Percentiles rank a stretch among this genome's conserved stretches.
Evolutionary conservation across 2,888 invertebrate species (phyloP).

Genomic region (Hedya salicella): DNA sequence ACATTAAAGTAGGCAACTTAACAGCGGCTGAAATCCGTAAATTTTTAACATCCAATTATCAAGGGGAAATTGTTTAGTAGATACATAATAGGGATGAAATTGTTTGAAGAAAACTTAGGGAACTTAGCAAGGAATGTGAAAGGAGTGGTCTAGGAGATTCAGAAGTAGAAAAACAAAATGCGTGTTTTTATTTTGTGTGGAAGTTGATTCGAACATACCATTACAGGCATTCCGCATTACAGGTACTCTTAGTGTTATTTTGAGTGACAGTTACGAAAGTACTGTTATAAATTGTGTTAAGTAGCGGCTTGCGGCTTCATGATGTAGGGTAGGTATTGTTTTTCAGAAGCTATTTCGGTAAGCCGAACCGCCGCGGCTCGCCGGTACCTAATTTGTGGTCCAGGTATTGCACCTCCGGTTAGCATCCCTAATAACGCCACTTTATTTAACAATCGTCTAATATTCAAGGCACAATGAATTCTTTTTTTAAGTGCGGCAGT

Average conservation of each 20-base stretch:
- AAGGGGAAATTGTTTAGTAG: constrained; percentile 35
- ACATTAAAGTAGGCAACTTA: constrained; percentile 39
- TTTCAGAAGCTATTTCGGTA: constrained; percentile 26
- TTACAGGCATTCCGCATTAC: constrained; percentile 12
- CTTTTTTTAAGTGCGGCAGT: not conserved
- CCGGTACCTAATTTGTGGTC: constrained; percentile 22
- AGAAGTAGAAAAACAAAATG: not conserved
- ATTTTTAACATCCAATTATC: constrained; percentile 43
- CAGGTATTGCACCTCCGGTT: constrained; percentile 18
- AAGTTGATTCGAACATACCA: constrained; percentile 8
- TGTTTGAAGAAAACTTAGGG: constrained; percentile 23
- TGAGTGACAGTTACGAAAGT: constrained; percentile 12
- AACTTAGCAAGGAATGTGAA: constrained; percentile 20
- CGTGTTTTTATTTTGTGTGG: not conserved
- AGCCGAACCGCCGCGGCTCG: constrained; percentile 1
- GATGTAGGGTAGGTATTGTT: constrained; percentile 25
- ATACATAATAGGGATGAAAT: constrained; percentile 23
- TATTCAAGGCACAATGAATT: constrained; percentile 11
- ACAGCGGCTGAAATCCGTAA: constrained; percentile 35
- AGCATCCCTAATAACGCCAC: not conserved
- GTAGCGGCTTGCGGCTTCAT: constrained; percentile 24
- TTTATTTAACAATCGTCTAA: constrained; percentile 20
- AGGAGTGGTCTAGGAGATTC: constrained; percentile 2
- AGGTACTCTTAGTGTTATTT: constrained; percentile 6
- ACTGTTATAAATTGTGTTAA: constrained; percentile 25